Evolutionary conservation across 2,888 invertebrate genomes (phyloP).

Genomic region (Anaspis maculata): DNA sequence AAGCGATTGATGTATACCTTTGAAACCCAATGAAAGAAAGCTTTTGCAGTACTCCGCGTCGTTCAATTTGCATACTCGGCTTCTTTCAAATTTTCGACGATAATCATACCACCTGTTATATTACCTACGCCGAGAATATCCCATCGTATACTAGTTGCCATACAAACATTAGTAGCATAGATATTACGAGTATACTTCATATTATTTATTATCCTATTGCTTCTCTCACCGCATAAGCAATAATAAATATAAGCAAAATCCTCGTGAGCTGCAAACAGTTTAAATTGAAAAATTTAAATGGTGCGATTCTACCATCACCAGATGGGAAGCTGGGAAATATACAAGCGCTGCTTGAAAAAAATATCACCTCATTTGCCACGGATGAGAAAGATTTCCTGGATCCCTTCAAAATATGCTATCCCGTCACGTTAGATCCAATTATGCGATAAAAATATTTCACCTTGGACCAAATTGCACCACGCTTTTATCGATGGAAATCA

Average conservation of each 20-base stretch:
- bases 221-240: too few species aligned
- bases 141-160: too few species aligned
- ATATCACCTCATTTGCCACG: constrained; percentile 20
- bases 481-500: constrained; percentile 10
- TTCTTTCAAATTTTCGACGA: too few species aligned
- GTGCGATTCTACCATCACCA: constrained; percentile 17
- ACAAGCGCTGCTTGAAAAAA: constrained; percentile 20
- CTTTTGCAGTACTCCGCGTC: too few species aligned
- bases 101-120: too few species aligned
- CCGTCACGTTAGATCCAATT: constrained; percentile 18
- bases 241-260: constrained; percentile 8
- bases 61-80: too few species aligned
- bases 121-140: too few species aligned
- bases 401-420: constrained; percentile 17
- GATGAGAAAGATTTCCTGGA: constrained; percentile 16
- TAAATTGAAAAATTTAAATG: constrained; percentile 19
- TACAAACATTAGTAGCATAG: too few species aligned
- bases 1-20: too few species aligned
- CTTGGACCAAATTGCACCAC: constrained; percentile 9
- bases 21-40: too few species aligned
- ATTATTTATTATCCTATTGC: too few species aligned
- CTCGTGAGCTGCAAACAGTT: constrained; percentile 8
- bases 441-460: constrained; percentile 18
- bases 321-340: constrained; percentile 20
- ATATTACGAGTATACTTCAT: too few species aligned